Base-by-base conservation (phyloP, 92 coral and sea anemone genomes). In the Zoanthus gigantus region DNA sequence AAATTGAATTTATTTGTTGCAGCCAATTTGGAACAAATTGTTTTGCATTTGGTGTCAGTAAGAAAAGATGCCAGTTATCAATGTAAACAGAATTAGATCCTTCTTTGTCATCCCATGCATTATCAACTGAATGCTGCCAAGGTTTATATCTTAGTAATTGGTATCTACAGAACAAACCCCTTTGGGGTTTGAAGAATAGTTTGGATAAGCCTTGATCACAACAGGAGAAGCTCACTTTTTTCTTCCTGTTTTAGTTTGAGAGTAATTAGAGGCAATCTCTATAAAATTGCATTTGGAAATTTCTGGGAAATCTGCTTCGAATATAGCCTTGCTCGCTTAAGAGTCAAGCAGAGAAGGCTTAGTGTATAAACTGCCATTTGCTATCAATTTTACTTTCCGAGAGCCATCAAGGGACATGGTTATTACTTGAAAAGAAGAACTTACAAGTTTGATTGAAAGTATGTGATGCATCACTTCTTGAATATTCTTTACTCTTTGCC, bases 381-480 rank as follows among this genome's bases (percentile, higher is more conserved):
- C 47, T 80, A 45, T 45, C 11, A 69, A 46, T 18, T 68, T 58
- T 44, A 92, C 89, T 87, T 76, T 90, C 1, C 91, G 87, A 34
- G 91, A 92, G 2, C 93, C 93, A 87, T 90, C 90, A 75, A 92
- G 90, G 32, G 88, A 89, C 5, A 88, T 76, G 12, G 91, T 78
- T 56, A 90, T 58, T 60, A 90, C 88, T 58, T 92, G 93, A 52
- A 90, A 90, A 34, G 93, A 12, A 30, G 87, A 90, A 67, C 93
- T 90, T 5, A 86, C 90, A 81, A 81, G 84, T 81, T 90, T 80
- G 0, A 86, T 75, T 79, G 83, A 85, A 74, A 92, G 92, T 47
- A 92, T 48, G 13, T 92, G 90, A 52, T 89, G 94, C 94, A 89
- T 85, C 2, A 92, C 88, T 77, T 91, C 92, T 91, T 91, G 94